Evolutionary conservation across 2,888 invertebrate species (phyloP).

Genomic region (Drosophila austrosaltans): DNA sequence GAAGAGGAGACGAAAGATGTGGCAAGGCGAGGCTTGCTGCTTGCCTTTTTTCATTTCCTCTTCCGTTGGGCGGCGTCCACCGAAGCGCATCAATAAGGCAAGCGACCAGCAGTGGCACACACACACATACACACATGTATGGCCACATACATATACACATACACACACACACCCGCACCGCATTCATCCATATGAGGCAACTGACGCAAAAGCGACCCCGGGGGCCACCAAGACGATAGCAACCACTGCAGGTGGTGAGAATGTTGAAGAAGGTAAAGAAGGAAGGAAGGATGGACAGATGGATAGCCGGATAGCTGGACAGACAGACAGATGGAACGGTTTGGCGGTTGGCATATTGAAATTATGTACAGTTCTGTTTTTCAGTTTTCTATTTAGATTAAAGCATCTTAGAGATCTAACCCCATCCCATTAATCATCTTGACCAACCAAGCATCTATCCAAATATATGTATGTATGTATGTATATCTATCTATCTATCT

Average conservation of each 20-base stretch:
- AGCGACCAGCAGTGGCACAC: constrained; percentile 14
- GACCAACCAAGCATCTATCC: background rate
- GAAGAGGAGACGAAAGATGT: constrained; percentile 8
- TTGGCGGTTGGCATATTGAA: constrained; percentile 55
- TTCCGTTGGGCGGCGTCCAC: constrained; percentile 75
- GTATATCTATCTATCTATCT: constrained; percentile 20
- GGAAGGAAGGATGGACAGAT: constrained; percentile 6
- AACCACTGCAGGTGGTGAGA: constrained; percentile 63
- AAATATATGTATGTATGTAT: constrained; percentile 15
- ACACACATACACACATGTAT: constrained; percentile 20
- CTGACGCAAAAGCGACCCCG: constrained; percentile 58
- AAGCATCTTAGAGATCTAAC: constrained; percentile 48
- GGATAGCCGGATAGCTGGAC: background rate
- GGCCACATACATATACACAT: background rate
- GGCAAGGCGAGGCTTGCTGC: constrained; percentile 49
- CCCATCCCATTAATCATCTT: constrained; percentile 1
- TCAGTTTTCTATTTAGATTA: constrained; percentile 62
- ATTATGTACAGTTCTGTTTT: constrained; percentile 37
- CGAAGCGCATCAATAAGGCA: constrained; percentile 73
- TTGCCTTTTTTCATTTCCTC: constrained; percentile 77
- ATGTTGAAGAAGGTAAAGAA: background rate
- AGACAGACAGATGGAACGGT: background rate
- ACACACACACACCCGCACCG: constrained; percentile 17
- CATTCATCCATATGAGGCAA: constrained; percentile 1
- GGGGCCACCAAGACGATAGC: constrained; percentile 48